phyloP scores from a whole-genome alignment of 2,888 invertebrate species.

The Ligdia adustata region DNA sequence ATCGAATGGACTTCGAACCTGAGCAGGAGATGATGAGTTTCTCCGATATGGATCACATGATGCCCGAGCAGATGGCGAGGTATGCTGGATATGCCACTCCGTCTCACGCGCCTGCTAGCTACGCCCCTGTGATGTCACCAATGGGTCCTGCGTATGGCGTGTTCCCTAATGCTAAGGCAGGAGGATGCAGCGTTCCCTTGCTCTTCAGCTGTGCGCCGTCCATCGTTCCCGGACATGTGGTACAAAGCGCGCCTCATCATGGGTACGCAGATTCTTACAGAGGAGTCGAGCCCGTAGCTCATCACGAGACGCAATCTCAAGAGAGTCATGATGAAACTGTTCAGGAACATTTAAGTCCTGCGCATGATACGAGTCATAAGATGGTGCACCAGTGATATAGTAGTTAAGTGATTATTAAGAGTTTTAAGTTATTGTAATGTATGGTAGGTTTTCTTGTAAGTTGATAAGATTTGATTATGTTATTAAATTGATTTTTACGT shows the following conservation, averaged over 20 bases:
- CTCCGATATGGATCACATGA: conserved; percentile 58
- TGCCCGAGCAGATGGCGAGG: conserved; percentile 57
- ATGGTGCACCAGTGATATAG: conserved; percentile 31
- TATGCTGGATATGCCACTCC: conserved; percentile 42
- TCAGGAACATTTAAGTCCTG: conserved; percentile 41
- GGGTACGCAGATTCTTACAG: conserved; percentile 48
- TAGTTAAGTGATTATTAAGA: not conserved
- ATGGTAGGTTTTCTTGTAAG: conserved; percentile 1
- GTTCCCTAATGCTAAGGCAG: conserved; percentile 64
- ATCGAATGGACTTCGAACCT: conserved; percentile 48
- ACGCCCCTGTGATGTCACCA: conserved; percentile 30
- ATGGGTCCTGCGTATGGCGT: conserved; percentile 56
- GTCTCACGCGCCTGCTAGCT: conserved; percentile 19
- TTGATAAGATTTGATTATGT: conserved; percentile 4
- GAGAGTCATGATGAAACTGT: conserved; percentile 41
- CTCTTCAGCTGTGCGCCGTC: conserved; percentile 71
- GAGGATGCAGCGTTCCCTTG: conserved; percentile 65
- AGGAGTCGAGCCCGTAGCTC: conserved; percentile 45
- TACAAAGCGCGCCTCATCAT: conserved; percentile 45
- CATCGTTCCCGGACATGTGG: conserved; percentile 59
- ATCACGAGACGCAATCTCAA: conserved; percentile 39
- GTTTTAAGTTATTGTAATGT: conserved; percentile 4
- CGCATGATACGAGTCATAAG: conserved; percentile 41
- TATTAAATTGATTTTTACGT: too few relatives aligned
- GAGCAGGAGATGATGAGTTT: conserved; percentile 57